Percentiles rank a stretch among this genome's conserved stretches.
Evolutionary conservation across 2,113 vertebrate genomes (phyloP).

Genomic region (Mastomys natalensis): DNA sequence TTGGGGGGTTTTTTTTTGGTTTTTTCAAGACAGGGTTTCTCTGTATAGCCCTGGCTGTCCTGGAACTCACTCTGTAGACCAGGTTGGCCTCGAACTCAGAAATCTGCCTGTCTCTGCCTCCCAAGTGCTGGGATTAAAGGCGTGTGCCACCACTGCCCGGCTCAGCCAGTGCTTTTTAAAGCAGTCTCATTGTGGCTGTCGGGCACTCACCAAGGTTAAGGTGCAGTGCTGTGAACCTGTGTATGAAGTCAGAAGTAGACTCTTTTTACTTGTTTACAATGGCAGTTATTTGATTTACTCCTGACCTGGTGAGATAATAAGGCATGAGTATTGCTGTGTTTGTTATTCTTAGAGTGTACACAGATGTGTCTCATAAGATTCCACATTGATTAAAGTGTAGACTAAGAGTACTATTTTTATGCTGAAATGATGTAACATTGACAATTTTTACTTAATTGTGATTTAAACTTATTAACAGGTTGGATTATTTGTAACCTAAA

Average conservation of each 20-base stretch:
- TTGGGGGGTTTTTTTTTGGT: no score
- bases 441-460: not conserved
- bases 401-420: not conserved
- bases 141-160: no score
- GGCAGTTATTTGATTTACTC: not conserved
- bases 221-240: not conserved
- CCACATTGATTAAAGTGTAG: not conserved
- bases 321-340: not conserved
- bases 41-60: no score
- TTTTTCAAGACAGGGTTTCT: no score
- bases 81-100: no score
- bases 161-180: not conserved
- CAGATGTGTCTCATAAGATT: constrained; percentile 21
- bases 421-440: not conserved
- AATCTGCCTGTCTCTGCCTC: no score
- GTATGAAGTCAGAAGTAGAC: not conserved
- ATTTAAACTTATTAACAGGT: constrained; percentile 40
- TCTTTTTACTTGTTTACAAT: not conserved
- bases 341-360: not conserved
- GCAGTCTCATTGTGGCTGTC: not conserved
- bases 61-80: no score
- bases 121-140: no score
- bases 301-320: constrained; percentile 2
- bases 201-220: not conserved
- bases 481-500: constrained; percentile 52